Evolutionary conservation across 2,797 vertebrate genomes (phyloP).

Genomic region (Toxotes lorentzi): DNA sequence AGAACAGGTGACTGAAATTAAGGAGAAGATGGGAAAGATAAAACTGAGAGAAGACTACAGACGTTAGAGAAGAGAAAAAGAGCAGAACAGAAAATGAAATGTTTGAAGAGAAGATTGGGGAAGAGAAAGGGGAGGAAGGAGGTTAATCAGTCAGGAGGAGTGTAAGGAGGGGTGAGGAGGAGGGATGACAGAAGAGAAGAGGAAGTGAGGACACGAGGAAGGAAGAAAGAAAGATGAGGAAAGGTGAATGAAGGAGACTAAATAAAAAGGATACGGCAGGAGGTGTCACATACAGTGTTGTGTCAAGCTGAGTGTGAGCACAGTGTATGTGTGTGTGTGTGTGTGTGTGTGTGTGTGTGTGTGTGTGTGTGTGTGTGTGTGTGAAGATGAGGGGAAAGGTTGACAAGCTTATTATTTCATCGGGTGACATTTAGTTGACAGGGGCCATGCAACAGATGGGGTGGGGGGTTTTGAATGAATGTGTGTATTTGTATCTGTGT

Average conservation of each 20-base stretch:
- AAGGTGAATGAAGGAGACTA: conserved; percentile 38
- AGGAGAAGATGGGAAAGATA: too few species aligned
- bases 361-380: conserved; percentile 23
- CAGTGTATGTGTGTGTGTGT: conserved; percentile 33
- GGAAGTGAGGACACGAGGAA: conserved; percentile 10
- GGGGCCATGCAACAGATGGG: conserved; percentile 79
- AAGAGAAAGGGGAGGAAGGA: neutral
- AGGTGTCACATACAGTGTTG: conserved; percentile 51
- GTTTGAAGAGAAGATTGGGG: neutral
- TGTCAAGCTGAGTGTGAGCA: conserved; percentile 41
- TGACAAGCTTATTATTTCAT: conserved; percentile 78
- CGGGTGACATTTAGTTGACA: conserved; percentile 79
- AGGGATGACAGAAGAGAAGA: neutral
- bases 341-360: conserved; percentile 21
- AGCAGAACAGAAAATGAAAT: neutral
- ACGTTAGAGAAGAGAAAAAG: neutral
- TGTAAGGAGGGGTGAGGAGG: neutral
- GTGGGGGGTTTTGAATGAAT: conserved; percentile 24
- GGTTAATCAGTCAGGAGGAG: conserved; percentile 1
- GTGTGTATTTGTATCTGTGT: conserved; percentile 28
- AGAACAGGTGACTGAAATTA: neutral
- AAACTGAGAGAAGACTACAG: neutral
- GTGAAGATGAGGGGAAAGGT: conserved; percentile 72
- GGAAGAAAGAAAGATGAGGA: conserved; percentile 14
- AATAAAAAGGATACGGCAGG: conserved; percentile 61